Evolutionary conservation across 1,140 invertebrate genomes (phyloP).

Genomic region (Eubasilissa regina): DNA sequence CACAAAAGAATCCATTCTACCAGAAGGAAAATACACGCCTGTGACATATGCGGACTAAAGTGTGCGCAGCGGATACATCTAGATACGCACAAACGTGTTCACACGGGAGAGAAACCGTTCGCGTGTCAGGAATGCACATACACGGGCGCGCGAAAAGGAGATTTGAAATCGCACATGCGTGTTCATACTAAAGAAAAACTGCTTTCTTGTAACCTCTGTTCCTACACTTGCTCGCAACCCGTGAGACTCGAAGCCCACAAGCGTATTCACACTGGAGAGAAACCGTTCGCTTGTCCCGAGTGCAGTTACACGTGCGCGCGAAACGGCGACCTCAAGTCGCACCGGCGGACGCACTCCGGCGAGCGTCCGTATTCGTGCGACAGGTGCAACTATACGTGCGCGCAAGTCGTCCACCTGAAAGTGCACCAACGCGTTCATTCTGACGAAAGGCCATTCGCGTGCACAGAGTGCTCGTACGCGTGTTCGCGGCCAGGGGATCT

Average conservation of each 20-base stretch:
- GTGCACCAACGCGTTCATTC: constrained; percentile 12
- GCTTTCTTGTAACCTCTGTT: constrained; percentile 4
- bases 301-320: constrained; percentile 1
- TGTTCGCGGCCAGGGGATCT: background rate
- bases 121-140: background rate
- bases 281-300: background rate
- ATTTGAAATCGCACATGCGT: background rate
- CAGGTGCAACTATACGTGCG: constrained; percentile 6
- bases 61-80: background rate
- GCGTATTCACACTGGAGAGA: background rate
- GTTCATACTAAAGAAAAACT: constrained; percentile 11
- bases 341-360: background rate
- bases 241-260: background rate
- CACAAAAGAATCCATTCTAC: constrained; percentile 3
- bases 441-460: constrained; percentile 29
- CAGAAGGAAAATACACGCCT: background rate
- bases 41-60: background rate
- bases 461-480: constrained; percentile 1
- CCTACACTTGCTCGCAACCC: background rate
- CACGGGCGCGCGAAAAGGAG: background rate
- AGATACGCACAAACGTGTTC: background rate
- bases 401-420: background rate
- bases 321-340: background rate
- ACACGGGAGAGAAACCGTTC: constrained; percentile 9
- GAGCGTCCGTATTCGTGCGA: background rate